Percentiles rank a stretch among this genome's conserved stretches.
Conservation (phyloP, 2,797 vertebrate species). For the Poeciliopsis gracilis region DNA sequence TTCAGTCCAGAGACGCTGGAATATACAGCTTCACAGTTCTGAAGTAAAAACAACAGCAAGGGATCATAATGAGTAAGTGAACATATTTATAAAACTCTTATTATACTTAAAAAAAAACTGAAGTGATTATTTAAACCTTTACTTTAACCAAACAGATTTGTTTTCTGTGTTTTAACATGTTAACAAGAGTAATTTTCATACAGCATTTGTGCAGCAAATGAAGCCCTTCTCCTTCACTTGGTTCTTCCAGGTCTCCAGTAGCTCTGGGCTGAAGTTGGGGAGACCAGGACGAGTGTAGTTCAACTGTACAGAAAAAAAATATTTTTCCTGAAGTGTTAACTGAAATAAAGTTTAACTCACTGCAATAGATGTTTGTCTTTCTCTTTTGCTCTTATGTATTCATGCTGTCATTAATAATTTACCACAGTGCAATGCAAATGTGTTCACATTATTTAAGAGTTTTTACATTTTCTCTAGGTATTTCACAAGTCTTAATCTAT, state of each 20-base stretch:
- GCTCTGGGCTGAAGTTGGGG: constrained; percentile 90
- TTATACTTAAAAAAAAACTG: neutral
- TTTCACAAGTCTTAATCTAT: neutral
- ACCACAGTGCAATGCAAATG: neutral
- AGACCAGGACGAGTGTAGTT: constrained; percentile 97
- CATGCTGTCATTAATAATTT: neutral
- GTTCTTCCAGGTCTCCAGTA: constrained; percentile 93
- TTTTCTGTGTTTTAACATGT: neutral
- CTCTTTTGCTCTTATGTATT: neutral
- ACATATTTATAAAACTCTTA: constrained; percentile 10
- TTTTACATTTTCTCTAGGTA: neutral
- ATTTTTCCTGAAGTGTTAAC: neutral
- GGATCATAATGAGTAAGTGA: constrained; percentile 6
- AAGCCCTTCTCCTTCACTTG: constrained; percentile 97
- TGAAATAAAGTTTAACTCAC: too few relatives aligned
- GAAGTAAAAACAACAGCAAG: constrained; percentile 37
- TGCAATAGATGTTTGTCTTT: neutral
- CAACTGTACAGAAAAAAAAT: constrained; percentile 78
- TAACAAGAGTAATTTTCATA: constrained; percentile 70
- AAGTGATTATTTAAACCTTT: neutral
- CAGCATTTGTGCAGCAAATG: constrained; percentile 93
- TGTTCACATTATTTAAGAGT: neutral
- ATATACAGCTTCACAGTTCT: constrained; percentile 98
- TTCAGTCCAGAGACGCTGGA: constrained; percentile 98
- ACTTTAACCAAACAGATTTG: neutral